These are phyloP conservation scores for Clarias pachynema DNA, from an alignment of 2,797 vertebrate species.

Conservation along the genomic window DNA sequence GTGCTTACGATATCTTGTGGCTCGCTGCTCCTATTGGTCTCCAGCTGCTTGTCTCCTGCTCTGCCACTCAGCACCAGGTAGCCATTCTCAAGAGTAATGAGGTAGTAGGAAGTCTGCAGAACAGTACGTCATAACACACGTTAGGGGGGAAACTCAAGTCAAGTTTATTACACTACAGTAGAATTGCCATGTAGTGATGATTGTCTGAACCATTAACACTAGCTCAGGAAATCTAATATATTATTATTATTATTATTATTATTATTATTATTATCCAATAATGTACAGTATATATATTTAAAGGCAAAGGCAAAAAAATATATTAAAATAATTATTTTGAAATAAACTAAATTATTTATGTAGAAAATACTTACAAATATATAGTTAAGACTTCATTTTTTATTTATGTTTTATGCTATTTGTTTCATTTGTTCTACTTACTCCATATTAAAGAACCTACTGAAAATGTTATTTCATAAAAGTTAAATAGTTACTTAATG, in stretches of 20 bases:
- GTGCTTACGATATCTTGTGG: constrained; percentile 56
- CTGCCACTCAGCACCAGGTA: constrained; percentile 48
- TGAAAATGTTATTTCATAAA: background rate
- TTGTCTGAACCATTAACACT: background rate
- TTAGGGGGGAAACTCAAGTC: background rate
- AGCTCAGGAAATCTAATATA: background rate
- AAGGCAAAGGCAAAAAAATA: background rate
- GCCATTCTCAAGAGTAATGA: constrained; percentile 69
- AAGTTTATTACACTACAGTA: background rate
- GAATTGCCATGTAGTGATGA: background rate
- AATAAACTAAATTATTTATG: background rate
- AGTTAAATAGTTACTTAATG: no score
- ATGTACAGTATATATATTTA: no score
- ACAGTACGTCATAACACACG: background rate
- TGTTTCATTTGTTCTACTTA: no score
- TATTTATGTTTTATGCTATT: no score
- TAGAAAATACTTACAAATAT: background rate
- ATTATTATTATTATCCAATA: background rate
- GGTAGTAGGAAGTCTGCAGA: constrained; percentile 67
- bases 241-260: background rate
- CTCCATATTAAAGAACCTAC: background rate
- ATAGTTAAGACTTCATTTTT: background rate
- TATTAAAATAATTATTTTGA: background rate
- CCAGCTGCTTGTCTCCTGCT: constrained; percentile 36
- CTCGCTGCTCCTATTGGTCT: accelerated